Evolutionary conservation across 2,797 vertebrate species (phyloP).

Genomic region (Neosilurus hyrtlii): DNA sequence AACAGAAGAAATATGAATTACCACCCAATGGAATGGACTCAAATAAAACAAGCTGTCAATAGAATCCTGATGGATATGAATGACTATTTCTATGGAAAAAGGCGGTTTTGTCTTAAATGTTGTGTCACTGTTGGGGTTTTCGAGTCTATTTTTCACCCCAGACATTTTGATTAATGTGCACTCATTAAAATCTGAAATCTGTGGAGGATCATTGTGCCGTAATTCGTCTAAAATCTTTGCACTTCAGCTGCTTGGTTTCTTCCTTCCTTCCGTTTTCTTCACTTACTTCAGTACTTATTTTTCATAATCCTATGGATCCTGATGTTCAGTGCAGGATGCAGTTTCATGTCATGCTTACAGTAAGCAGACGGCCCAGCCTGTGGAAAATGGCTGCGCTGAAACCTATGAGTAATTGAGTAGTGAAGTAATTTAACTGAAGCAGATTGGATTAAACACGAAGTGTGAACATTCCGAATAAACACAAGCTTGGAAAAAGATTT

Average conservation of each 20-base stretch:
- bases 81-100: slow-evolving; percentile 21
- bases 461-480: neutral
- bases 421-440: neutral
- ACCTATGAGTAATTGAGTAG: neutral
- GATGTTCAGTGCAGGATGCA: neutral
- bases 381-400: slow-evolving; percentile 6
- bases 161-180: slow-evolving; percentile 36
- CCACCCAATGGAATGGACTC: slow-evolving; percentile 29
- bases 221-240: slow-evolving; percentile 16
- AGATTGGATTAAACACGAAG: neutral
- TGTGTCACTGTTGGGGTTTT: slow-evolving; percentile 9
- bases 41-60: slow-evolving; percentile 35
- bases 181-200: slow-evolving; percentile 24
- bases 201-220: neutral
- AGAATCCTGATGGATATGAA: slow-evolving; percentile 17
- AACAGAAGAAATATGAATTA: slow-evolving; percentile 32
- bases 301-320: neutral
- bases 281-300: neutral
- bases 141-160: neutral
- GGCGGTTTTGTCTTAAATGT: slow-evolving; percentile 14
- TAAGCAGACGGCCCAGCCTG: neutral
- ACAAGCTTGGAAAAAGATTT: neutral
- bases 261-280: neutral
- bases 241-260: neutral
- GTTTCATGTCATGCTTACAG: slow-evolving; percentile 20